phyloP scores from a whole-genome alignment of 1,140 invertebrate species.

The Drosophila auraria region DNA sequence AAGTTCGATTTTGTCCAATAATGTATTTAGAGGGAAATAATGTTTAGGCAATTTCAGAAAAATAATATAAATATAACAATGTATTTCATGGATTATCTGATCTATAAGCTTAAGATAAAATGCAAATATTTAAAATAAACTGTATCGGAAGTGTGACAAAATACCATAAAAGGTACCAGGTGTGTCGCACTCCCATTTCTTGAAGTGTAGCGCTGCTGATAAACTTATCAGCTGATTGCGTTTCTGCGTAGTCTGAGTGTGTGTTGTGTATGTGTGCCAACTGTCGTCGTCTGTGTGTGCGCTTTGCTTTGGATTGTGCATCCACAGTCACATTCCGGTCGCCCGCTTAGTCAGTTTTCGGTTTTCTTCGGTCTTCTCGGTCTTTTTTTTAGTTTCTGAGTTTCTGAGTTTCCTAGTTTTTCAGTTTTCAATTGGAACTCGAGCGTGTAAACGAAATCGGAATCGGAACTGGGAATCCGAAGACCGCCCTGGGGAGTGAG shows the following conservation, averaged over 20 bases:
- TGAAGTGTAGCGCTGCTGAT: slow-evolving; percentile 46
- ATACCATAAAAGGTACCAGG: not conserved
- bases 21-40: too few relatives aligned
- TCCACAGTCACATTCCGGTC: slow-evolving; percentile 40
- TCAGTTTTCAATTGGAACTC: slow-evolving; percentile 37
- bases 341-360: slow-evolving; percentile 57
- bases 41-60: too few relatives aligned
- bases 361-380: slow-evolving; percentile 12
- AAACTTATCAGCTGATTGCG: slow-evolving; percentile 69
- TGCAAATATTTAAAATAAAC: too few relatives aligned
- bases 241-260: slow-evolving; percentile 13
- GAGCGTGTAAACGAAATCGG: slow-evolving; percentile 21
- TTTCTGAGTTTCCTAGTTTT: not conserved
- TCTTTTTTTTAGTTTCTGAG: not conserved
- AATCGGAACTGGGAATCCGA: not conserved
- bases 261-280: slow-evolving; percentile 28
- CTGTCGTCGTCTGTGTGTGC: slow-evolving; percentile 9
- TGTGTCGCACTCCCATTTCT: not conserved
- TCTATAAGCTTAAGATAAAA: too few relatives aligned
- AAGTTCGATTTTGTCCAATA: too few relatives aligned
- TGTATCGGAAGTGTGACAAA: not conserved
- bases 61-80: too few relatives aligned
- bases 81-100: too few relatives aligned
- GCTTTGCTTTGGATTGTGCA: slow-evolving; percentile 39
- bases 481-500: slow-evolving; percentile 50